These are phyloP conservation scores for Rambutsinella grinnellia DNA, from an alignment of 2,888 invertebrate species.

Conservation along the genomic window DNA sequence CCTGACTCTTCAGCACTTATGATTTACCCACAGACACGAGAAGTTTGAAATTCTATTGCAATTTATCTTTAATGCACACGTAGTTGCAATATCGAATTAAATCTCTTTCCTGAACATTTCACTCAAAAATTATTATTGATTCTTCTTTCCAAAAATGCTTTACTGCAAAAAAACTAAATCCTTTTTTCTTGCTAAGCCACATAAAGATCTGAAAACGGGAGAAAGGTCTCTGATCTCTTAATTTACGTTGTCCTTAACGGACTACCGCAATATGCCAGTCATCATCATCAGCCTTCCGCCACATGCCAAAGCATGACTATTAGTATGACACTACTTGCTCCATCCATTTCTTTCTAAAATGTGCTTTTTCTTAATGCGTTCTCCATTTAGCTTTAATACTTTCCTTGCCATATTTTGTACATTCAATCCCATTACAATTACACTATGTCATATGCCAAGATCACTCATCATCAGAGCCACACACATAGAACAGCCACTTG, in stretches of 20 bases:
- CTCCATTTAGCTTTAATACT: slow-evolving; percentile 9
- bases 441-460: slow-evolving; percentile 13
- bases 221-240: slow-evolving; percentile 32
- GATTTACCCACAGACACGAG: too few relatives aligned
- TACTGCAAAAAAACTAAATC: too few relatives aligned
- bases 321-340: not conserved
- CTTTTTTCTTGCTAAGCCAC: too few relatives aligned
- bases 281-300: not conserved
- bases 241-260: slow-evolving; percentile 12
- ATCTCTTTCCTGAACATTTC: too few relatives aligned
- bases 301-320: not conserved
- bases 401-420: not conserved
- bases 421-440: not conserved
- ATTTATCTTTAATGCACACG: too few relatives aligned
- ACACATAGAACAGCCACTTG: not conserved
- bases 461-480: slow-evolving; percentile 37
- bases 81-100: too few relatives aligned
- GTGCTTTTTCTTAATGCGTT: slow-evolving; percentile 25
- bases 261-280: not conserved
- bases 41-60: too few relatives aligned
- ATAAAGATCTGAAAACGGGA: slow-evolving; percentile 8
- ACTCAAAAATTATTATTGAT: too few relatives aligned
- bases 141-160: too few relatives aligned
- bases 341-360: not conserved
- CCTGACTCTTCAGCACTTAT: too few relatives aligned